Evolutionary conservation across 2,797 vertebrate species (phyloP), one percentile per base, ranked within the genome.

Genomic region (Rhincodon typus): DNA sequence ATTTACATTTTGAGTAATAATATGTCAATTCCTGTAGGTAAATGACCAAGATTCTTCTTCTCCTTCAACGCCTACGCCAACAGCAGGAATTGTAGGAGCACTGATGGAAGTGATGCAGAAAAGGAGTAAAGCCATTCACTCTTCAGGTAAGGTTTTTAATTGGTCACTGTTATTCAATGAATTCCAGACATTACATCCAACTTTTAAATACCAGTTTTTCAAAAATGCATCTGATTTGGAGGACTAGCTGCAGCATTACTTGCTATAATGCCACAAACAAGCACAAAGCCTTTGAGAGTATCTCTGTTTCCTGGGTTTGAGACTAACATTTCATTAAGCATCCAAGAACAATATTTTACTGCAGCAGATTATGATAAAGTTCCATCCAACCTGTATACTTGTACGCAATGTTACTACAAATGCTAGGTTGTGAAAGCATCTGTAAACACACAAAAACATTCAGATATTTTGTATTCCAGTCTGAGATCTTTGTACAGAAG

Each of bases 61-160:
- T 50, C 97, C 98, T 0, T 69, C 90, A 93, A 97, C 98, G 23
- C 96, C 98, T 30, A 98, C 98, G 12, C 98, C 98, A 82, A 97
- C 98, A 62, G 98, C 98, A 8, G 98, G 98, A 96, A 99, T 99
- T 95, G 99, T 99, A 30, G 99, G 99, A 95, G 99, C 99, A 0
- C 97, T 99, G 96, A 99, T 99, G 99, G 99, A 99, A 97, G 99
- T 99, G 97, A 99, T 99, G 99, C 98, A 99, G 98, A 99, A 99
- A 98, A 99, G 99, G 98, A 99, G 98, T 98, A 99, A 99, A 98
- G 99, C 98, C 98, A 99, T 99, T 98, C 99, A 99, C 98, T 99
- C 99, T 97, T 99, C 99, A 98, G 99, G 99, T 99, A 96, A 5
- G 95, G 38, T 77, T 77, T 95, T 34, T n/a, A 53, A 94, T 77